These are phyloP conservation scores for Myotis pilosus DNA, from an alignment of 2,797 vertebrate species.

Conservation along the genomic window DNA sequence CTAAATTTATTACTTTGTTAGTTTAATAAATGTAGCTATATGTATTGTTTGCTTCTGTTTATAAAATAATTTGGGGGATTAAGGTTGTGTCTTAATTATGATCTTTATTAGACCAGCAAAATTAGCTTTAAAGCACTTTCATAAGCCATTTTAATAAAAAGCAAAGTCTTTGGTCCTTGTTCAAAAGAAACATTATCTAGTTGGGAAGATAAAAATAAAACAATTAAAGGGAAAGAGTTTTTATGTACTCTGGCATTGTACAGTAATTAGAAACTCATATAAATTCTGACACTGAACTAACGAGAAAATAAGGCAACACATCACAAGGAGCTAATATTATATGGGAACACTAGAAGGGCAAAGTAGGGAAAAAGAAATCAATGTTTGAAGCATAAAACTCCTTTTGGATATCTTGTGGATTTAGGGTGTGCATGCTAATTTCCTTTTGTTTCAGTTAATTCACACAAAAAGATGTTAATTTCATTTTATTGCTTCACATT, in stretches of 20 bases:
- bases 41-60: background rate
- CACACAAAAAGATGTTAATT: background rate
- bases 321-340: background rate
- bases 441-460: conserved; percentile 15
- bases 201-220: background rate
- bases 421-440: background rate
- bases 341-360: background rate
- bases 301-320: conserved; percentile 11
- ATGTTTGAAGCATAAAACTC: background rate
- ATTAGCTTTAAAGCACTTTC: conserved; percentile 24
- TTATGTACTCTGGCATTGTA: background rate
- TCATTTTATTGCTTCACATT: background rate
- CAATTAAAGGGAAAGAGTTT: background rate
- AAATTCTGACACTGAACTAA: conserved; percentile 21
- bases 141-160: conserved; percentile 47
- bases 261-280: background rate
- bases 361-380: background rate
- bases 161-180: background rate
- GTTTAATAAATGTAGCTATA: background rate
- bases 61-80: background rate
- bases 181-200: conserved; percentile 43
- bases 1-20: background rate
- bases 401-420: background rate
- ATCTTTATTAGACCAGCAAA: conserved; percentile 12
- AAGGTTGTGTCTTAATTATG: background rate